These are phyloP conservation scores for Phycodurus eques DNA, from an alignment of 2,113 vertebrate genomes.

Conservation along the genomic window DNA sequence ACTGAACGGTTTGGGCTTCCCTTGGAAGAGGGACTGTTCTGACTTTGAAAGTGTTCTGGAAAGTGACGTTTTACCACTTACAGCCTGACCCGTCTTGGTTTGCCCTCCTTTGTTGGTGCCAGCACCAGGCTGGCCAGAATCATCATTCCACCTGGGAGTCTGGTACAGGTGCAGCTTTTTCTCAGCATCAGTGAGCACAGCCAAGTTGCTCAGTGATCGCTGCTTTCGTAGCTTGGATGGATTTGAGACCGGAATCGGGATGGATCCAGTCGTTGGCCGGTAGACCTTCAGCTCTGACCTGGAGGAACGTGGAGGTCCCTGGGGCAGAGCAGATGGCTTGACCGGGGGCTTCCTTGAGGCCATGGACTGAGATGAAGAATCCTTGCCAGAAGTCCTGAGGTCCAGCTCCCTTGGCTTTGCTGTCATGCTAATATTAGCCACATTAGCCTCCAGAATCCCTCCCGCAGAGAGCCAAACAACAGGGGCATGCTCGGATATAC, in stretches of 20 bases:
- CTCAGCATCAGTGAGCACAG: conserved; percentile 88
- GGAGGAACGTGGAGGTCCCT: conserved; percentile 68
- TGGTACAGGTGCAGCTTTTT: conserved; percentile 91
- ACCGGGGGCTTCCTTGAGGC: conserved; percentile 77
- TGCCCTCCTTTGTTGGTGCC: conserved; percentile 46
- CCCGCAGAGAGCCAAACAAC: conserved; percentile 81
- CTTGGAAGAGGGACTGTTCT: conserved; percentile 90
- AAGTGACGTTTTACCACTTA: conserved; percentile 68
- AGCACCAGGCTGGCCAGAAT: conserved; percentile 71
- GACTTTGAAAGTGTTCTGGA: conserved; percentile 87
- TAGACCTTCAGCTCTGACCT: conserved; percentile 87
- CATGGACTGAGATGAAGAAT: conserved; percentile 68
- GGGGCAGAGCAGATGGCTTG: conserved; percentile 69
- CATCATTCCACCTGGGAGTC: conserved; percentile 86
- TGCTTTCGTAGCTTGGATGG: conserved; percentile 85
- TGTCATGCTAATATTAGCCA: conserved; percentile 70
- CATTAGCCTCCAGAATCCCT: conserved; percentile 84
- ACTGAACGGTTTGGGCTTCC: conserved; percentile 75
- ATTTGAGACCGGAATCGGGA: conserved; percentile 72
- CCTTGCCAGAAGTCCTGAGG: conserved; percentile 65
- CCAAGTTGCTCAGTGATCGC: conserved; percentile 88
- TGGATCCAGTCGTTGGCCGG: conserved; percentile 74
- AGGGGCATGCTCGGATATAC: conserved; percentile 59
- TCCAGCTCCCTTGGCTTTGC: conserved; percentile 76
- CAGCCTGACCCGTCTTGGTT: conserved; percentile 51